These are phyloP conservation scores for Drosophila emarginata DNA, from an alignment of 2,888 invertebrate genomes.

Conservation along the genomic window DNA sequence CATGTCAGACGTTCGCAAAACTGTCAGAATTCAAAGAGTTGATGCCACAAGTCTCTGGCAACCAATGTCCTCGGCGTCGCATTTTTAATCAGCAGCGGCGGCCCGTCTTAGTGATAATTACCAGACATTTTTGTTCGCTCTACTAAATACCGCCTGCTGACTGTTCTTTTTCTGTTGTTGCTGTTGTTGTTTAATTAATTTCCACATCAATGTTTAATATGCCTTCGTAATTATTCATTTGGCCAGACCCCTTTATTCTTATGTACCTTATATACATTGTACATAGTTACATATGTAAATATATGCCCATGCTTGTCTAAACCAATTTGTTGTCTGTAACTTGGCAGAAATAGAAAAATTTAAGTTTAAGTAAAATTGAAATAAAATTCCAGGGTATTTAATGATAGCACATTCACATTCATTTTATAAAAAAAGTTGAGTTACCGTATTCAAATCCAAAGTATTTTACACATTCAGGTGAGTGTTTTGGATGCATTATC, in stretches of 20 bases:
- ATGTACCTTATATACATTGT: background rate
- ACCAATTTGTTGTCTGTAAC: background rate
- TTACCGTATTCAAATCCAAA: background rate
- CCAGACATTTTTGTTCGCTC: conserved; percentile 65
- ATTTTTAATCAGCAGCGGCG: conserved; percentile 73
- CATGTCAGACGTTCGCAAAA: conserved; percentile 75
- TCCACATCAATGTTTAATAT: conserved; percentile 43
- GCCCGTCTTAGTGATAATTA: conserved; percentile 75
- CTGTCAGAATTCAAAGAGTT: conserved; percentile 76
- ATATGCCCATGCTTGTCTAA: background rate
- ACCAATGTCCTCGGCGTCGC: conserved; percentile 58
- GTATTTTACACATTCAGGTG: too few relatives aligned
- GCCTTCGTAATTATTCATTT: conserved; percentile 60
- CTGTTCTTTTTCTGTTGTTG: conserved; percentile 9
- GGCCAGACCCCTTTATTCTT: background rate
- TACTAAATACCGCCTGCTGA: conserved; percentile 25
- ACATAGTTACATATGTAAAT: background rate
- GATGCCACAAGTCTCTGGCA: conserved; percentile 10
- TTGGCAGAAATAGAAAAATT: background rate
- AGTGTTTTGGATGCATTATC: too few relatives aligned
- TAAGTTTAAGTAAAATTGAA: background rate
- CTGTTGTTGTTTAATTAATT: conserved; percentile 63
- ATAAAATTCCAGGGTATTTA: background rate
- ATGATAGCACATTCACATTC: background rate
- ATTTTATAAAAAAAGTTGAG: background rate